Conservation (phyloP, 2,113 vertebrate species). For the Malurus alboscapulatus region DNA sequence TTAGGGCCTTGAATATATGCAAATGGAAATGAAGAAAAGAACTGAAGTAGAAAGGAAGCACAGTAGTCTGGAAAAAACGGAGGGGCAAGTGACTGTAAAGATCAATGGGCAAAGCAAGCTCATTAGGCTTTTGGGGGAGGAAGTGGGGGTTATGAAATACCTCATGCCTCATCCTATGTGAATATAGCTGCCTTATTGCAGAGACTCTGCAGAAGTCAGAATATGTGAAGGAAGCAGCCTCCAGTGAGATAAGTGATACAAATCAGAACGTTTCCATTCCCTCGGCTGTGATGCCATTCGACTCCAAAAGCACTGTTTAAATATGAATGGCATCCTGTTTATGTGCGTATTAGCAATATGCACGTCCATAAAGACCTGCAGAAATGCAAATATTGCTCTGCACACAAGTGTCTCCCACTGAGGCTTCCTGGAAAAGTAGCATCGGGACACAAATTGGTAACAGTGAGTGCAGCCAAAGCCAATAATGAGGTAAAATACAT, state of each 20-base stretch:
- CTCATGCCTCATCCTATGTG: background rate
- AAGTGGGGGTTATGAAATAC: background rate
- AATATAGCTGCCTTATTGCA: conserved; percentile 15
- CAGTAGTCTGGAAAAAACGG: background rate
- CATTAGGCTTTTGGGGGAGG: background rate
- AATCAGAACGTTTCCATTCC: conserved; percentile 52
- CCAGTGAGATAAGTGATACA: conserved; percentile 43
- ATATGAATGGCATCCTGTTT: conserved; percentile 63
- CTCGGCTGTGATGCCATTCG: conserved; percentile 20
- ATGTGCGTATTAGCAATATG: conserved; percentile 52
- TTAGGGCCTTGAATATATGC: conserved; percentile 47
- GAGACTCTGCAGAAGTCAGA: background rate
- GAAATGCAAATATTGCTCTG: conserved; percentile 49
- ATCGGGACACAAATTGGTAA: background rate
- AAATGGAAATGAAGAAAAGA: conserved; percentile 32
- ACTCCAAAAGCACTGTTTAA: conserved; percentile 50
- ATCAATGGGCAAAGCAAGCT: conserved; percentile 27
- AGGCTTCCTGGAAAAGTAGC: conserved; percentile 42
- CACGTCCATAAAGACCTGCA: conserved; percentile 23
- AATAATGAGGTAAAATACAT: conserved; percentile 51
- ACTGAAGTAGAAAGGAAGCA: conserved; percentile 30
- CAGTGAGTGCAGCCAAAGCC: conserved; percentile 38
- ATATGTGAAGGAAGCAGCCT: conserved; percentile 24
- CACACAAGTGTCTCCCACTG: conserved; percentile 17
- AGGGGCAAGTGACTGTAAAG: background rate